Evolutionary conservation across 2,888 invertebrate species (phyloP), one percentile per base, ranked within the genome.

Genomic region (Gerris lacustris): DNA sequence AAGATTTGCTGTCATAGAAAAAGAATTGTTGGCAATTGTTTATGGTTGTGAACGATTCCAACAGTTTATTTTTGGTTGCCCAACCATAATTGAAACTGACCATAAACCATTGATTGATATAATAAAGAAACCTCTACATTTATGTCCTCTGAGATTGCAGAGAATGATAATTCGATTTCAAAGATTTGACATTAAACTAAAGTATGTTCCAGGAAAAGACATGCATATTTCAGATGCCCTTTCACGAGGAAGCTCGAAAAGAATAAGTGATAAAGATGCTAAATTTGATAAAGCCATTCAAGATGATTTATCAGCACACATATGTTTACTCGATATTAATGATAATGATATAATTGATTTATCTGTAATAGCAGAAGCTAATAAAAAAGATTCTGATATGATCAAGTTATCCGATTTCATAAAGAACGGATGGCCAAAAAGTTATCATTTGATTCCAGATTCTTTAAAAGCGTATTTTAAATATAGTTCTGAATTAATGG

Each of bases 361-460:
- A 55, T 11, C 9, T 55, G 55, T 11, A 11, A 67, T 67, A 11
- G 67, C 67, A 15, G 15, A 43, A 67, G 67, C 18, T 31, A 67
- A 18, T 67, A 67, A 44, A 67, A 67, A 18, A 43, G 67, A 67
- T 67, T 44, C 18, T 43, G 67, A 67, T 67, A 43, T 67, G 44
- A n/a, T n/a, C n/a, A n/a, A n/a, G n/a, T n/a, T n/a, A n/a, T n/a
- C n/a, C n/a, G n/a, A n/a, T n/a, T n/a, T n/a, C n/a, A n/a, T n/a
- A n/a, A n/a, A n/a, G n/a, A 18, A 67, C 9, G 67, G 67, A 43
- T 67, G 67, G 67, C 67, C 67, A 44, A 67, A 67, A 67, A 44
- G 43, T 15, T 67, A 67, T 44, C 18, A 67, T 15, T 6, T 15
- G 15, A 44, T 67, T 43, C 67, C 67, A 31, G 67, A 67, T 44